Evolutionary conservation across 2,797 vertebrate species (phyloP).

Genomic region (Melanotaenia parkinsoni): DNA sequence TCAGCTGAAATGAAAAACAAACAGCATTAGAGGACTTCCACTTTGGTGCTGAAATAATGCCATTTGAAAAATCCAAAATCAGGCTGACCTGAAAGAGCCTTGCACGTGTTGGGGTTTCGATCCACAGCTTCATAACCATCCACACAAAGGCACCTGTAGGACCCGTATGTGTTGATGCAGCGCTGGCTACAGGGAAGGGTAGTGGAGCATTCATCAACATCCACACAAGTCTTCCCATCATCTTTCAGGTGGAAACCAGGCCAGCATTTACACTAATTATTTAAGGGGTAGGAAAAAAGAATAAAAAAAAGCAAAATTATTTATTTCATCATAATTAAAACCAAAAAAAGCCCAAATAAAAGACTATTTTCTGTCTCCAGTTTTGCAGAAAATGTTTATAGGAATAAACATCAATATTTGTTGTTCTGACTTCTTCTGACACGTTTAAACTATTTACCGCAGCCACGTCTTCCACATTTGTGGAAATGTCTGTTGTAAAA

Average conservation of each 20-base stretch:
- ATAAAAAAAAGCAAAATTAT: not conserved
- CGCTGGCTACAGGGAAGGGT: slow-evolving; percentile 96
- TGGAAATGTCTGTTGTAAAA: not conserved
- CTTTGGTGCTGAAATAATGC: not conserved
- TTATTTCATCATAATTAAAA: not conserved
- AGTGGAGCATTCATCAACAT: slow-evolving; percentile 93
- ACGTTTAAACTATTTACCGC: not conserved
- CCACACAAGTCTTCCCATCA: slow-evolving; percentile 94
- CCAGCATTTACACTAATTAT: slow-evolving; percentile 95
- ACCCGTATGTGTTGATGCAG: slow-evolving; percentile 97
- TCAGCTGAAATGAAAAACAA: slow-evolving; percentile 84
- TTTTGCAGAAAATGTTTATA: not conserved
- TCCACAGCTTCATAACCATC: slow-evolving; percentile 92
- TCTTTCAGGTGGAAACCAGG: slow-evolving; percentile 96
- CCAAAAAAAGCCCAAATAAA: not conserved
- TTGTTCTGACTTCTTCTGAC: not conserved
- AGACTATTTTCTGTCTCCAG: not conserved
- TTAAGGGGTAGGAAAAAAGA: not conserved
- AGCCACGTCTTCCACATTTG: not conserved
- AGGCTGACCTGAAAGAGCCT: slow-evolving; percentile 90
- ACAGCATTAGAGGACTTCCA: slow-evolving; percentile 3
- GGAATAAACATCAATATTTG: not conserved
- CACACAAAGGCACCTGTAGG: slow-evolving; percentile 93
- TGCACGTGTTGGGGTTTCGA: slow-evolving; percentile 91
- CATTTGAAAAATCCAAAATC: not conserved